Base-by-base conservation (phyloP, 2,888 invertebrate genomes). In the Nasonia oneida region DNA sequence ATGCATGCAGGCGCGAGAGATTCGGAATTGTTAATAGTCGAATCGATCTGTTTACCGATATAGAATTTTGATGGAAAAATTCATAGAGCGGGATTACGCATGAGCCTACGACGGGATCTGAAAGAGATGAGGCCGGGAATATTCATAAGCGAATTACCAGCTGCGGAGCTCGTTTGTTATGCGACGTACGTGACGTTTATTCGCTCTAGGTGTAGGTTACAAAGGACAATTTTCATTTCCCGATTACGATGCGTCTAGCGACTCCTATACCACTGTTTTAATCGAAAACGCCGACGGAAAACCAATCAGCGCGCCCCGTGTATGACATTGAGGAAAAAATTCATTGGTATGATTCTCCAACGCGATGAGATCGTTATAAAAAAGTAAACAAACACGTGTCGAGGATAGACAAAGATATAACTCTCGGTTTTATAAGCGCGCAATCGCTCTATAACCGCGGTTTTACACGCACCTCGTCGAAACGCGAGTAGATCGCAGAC, bases 171-270 rank as follows among this genome's bases (percentile, higher is more conserved):
- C 73, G 73, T 42, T 73, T 39, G 23, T 67, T 29, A 67, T 67
- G 67, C 67, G 67, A 14, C 15, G 64, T 1, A 5, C 1, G 53
- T 29, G 42, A 78, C 77, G 64, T 75, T 64, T 64, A 23, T 67
- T 61, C 57, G 33, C 33, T 61, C 4, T 2, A 6, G 18, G 57
- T 61, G 23, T 37, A 18, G 29, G 23, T 57, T 47, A n/a, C 83
- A 77, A 29, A 83, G 83, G 83, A 83, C 83, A 42, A 71, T 71
- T 57, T 77, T 77, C 71, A 77, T 83, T 77, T 77, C 76, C 76
- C 37, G 53, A 39, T 50, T 47, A 23, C 18, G 64, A 74, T 42
- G 76, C 67, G 29, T 64, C 29, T 14, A 12, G 42, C 64, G 33
- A 64, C 29, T 57, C 18, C 18, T 57, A 6, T 5, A n/a, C 57